Percentiles rank a stretch among this genome's conserved stretches.
Evolutionary conservation across 2,888 invertebrate genomes (phyloP).

Genomic region (Cyrtodaria siliqua): DNA sequence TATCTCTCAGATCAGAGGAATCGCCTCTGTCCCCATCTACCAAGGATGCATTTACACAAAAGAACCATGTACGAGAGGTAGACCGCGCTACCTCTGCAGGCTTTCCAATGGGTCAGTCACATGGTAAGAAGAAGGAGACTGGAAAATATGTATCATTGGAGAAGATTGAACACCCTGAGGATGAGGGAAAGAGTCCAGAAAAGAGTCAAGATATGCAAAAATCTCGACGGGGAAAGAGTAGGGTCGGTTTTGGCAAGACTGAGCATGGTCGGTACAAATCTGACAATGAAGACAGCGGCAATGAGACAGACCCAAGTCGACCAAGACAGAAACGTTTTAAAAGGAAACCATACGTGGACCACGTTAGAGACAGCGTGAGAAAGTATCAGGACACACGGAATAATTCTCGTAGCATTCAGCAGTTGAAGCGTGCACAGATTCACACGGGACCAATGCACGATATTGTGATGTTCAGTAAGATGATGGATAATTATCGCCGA

Average conservation of each 20-base stretch:
- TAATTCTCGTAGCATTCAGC: conserved; percentile 72
- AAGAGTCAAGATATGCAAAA: not conserved
- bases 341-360: conserved; percentile 52
- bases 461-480: conserved; percentile 74
- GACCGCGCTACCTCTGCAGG: conserved; percentile 21
- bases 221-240: conserved; percentile 12
- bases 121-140: conserved; percentile 31
- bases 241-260: conserved; percentile 43
- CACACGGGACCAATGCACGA: conserved; percentile 77
- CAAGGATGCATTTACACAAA: conserved; percentile 28
- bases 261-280: conserved; percentile 15
- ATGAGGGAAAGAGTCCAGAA: conserved; percentile 6
- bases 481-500: conserved; percentile 69
- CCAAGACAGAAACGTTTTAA: conserved; percentile 16
- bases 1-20: conserved; percentile 39
- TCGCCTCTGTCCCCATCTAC: conserved; percentile 4
- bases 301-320: conserved; percentile 50
- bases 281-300: conserved; percentile 60
- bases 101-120: conserved; percentile 36
- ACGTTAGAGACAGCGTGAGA: conserved; percentile 74
- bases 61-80: conserved; percentile 16
- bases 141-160: conserved; percentile 52
- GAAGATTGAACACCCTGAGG: conserved; percentile 14
- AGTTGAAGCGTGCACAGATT: conserved; percentile 76
- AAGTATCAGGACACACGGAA: conserved; percentile 73